Base-by-base conservation (phyloP, 1,140 invertebrate species). In the Asobara japonica region DNA sequence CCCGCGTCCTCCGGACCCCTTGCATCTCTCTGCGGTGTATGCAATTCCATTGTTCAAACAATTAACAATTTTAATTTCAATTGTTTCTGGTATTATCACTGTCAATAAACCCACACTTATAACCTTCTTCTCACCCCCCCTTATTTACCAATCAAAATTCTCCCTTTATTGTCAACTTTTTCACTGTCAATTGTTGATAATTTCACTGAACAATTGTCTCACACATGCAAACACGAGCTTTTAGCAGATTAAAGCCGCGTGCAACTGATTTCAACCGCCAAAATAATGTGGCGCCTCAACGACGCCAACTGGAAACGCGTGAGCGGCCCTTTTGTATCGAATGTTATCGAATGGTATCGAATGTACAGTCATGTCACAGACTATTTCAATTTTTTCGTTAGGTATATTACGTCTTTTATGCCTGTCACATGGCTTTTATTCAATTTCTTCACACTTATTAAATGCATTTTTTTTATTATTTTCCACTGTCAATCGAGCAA, bases 11-110 rank as follows among this genome's bases (percentile, higher is more conserved):
- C 79, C 7, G 71, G 79, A 27, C 8, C 76, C 78, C 29, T 25
- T 48, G 73, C 65, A 6, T 81, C 82, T 13, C 81, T 80, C 67
- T 82, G 82, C 27, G 83, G 80, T 45, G 84, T 86, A 69, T 82
- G 80, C 75, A 82, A 18, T 69, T 82, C 83, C 80, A 83, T 84
- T 31, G 11, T 62, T n/a, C 62, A 13, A 22, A 16, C 3, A 30
- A n/a, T n/a, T n/a, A n/a, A n/a, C n/a, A n/a, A n/a, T n/a, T n/a
- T n/a, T n/a, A n/a, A n/a, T n/a, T n/a, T n/a, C n/a, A n/a, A n/a
- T n/a, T n/a, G n/a, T n/a, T n/a, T n/a, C n/a, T n/a, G n/a, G n/a
- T n/a, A n/a, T n/a, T n/a, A n/a, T n/a, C n/a, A n/a, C n/a, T n/a
- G n/a, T n/a, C n/a, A n/a, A n/a, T n/a, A n/a, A n/a, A n/a, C n/a